Conservation (phyloP, 1,140 invertebrate species). For the Bombus vancouverensis region DNA sequence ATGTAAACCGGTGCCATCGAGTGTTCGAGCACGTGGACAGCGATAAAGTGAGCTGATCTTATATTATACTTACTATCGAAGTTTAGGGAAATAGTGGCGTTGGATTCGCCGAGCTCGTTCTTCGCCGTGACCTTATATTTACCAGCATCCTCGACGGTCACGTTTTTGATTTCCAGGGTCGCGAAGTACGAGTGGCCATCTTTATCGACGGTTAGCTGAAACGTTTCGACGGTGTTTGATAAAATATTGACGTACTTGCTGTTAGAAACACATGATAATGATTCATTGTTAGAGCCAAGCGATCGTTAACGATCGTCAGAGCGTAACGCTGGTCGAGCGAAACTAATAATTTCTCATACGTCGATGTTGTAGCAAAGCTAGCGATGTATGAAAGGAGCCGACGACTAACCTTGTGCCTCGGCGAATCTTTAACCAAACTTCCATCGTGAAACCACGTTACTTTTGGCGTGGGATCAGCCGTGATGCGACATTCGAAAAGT, state of each 20-base stretch:
- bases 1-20: constrained; percentile 39
- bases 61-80: constrained; percentile 95
- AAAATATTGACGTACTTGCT: no score
- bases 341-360: no score
- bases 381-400: no score
- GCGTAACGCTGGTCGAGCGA: no score
- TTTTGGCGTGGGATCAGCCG: constrained; percentile 95
- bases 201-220: constrained; percentile 93
- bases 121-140: constrained; percentile 98
- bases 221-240: constrained; percentile 13
- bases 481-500: constrained; percentile 97
- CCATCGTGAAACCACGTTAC: constrained; percentile 97
- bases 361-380: no score
- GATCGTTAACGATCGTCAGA: no score
- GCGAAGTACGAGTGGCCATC: constrained; percentile 97
- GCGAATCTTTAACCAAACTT: constrained; percentile 88
- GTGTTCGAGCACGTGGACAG: constrained; percentile 16
- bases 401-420: constrained; percentile 90
- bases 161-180: constrained; percentile 95
- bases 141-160: constrained; percentile 97
- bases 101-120: constrained; percentile 97
- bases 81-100: constrained; percentile 97
- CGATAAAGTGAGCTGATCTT: neutral
- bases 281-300: no score
- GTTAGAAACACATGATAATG: no score